Percentiles rank a stretch among this genome's conserved stretches.
phyloP scores from a whole-genome alignment of 2,113 vertebrate genomes.

The Abramis brama region DNA sequence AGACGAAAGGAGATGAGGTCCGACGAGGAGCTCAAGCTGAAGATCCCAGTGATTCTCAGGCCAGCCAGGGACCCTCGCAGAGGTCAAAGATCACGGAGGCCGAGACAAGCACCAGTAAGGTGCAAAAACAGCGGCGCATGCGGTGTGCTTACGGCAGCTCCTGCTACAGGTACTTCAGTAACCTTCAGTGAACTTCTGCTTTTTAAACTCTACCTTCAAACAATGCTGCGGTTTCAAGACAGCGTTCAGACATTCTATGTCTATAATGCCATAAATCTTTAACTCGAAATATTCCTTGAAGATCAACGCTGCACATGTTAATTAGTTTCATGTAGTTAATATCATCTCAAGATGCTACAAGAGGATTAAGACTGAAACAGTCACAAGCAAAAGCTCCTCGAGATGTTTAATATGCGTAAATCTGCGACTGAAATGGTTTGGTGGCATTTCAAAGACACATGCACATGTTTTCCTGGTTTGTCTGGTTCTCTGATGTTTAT shows the following conservation, averaged over 20 bases:
- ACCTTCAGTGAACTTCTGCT: background rate
- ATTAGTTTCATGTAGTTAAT: background rate
- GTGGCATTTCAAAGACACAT: background rate
- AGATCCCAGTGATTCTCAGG: background rate
- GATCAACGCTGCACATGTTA: too few relatives aligned
- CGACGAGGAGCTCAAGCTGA: background rate
- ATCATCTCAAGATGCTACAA: background rate
- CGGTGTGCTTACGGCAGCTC: slow-evolving; percentile 73
- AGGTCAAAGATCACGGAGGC: background rate
- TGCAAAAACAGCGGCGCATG: slow-evolving; percentile 42
- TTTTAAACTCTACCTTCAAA: background rate
- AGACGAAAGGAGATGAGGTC: background rate
- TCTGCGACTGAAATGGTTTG: background rate
- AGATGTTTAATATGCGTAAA: background rate
- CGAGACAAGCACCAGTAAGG: background rate
- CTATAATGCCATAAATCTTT: background rate
- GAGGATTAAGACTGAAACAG: background rate
- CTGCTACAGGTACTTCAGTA: slow-evolving; percentile 77
- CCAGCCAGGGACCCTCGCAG: background rate
- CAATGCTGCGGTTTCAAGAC: background rate
- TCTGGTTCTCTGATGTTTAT: background rate
- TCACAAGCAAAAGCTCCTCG: background rate
- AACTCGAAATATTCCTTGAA: too few relatives aligned
- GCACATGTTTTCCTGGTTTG: background rate
- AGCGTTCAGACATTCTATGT: background rate